phyloP scores from a whole-genome alignment of 1,140 invertebrate genomes.

The Eriocheir sinensis region DNA sequence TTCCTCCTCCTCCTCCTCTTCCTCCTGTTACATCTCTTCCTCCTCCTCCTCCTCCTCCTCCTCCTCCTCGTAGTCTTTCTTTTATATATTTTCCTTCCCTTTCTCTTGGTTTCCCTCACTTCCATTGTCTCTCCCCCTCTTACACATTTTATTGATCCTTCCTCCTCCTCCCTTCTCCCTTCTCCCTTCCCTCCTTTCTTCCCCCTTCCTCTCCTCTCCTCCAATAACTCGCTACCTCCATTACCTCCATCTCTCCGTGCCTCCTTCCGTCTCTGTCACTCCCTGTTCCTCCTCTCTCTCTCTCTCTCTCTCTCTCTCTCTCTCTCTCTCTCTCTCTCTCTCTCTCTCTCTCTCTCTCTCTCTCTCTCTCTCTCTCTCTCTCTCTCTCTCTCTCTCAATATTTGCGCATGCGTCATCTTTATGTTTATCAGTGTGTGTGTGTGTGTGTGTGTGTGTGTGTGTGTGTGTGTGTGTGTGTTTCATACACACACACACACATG shows the following conservation, averaged over 20 bases:
- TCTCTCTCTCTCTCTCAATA: neutral
- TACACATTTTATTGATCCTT: slow-evolving; percentile 26
- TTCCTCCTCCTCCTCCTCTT: neutral
- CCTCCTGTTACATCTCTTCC: neutral
- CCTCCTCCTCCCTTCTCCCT: too few species aligned
- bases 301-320: too few species aligned
- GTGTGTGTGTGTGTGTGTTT: too few species aligned
- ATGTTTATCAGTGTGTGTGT: too few species aligned
- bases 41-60: neutral
- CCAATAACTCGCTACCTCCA: neutral
- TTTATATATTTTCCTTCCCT: neutral
- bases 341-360: neutral
- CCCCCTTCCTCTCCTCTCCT: neutral
- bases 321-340: too few species aligned
- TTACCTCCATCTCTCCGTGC: neutral
- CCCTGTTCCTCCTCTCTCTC: neutral
- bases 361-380: slow-evolving; percentile 1
- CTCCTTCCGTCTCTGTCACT: slow-evolving; percentile 13
- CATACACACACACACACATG: too few species aligned
- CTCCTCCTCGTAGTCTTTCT: neutral
- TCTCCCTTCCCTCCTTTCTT: neutral
- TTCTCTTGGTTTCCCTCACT: neutral
- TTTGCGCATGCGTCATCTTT: too few species aligned
- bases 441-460: too few species aligned
- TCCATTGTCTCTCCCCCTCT: neutral